phyloP scores from a whole-genome alignment of 2,113 vertebrate species.

The Syngnathus scovelli region DNA sequence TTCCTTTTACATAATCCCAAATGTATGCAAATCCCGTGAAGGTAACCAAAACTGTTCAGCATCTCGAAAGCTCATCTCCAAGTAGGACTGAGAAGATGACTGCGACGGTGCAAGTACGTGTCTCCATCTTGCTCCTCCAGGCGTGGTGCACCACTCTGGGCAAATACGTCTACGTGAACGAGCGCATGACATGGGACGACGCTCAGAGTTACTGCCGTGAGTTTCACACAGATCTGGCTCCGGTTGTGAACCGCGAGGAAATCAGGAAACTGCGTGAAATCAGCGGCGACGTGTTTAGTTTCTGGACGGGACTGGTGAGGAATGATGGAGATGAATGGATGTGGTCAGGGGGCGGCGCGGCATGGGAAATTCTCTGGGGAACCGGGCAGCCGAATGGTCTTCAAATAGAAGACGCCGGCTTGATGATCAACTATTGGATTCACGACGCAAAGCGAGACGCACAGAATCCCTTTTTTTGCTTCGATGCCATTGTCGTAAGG shows the following conservation, averaged over 20 bases:
- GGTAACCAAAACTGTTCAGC: neutral
- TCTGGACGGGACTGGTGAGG: constrained; percentile 33
- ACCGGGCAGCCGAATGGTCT: accelerated
- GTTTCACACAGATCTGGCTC: constrained; percentile 35
- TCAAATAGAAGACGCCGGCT: accelerated
- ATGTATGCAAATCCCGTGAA: constrained; percentile 28
- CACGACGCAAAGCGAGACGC: accelerated
- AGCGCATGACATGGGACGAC: accelerated
- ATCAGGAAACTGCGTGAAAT: accelerated
- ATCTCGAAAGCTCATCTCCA: neutral
- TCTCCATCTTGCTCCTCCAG: constrained; percentile 18
- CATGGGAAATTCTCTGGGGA: constrained; percentile 5
- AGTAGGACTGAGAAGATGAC: neutral
- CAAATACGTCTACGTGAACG: constrained; percentile 13
- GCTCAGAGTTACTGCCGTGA: constrained; percentile 15
- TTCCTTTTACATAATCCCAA: neutral
- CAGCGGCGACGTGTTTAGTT: accelerated
- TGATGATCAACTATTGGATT: accelerated
- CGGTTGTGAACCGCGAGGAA: neutral
- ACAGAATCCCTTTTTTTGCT: constrained; percentile 5
- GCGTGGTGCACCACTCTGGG: constrained; percentile 2
- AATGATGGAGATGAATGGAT: neutral
- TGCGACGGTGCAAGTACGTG: constrained; percentile 11
- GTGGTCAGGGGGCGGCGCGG: constrained; percentile 33
- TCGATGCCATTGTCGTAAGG: constrained; percentile 4